Evolutionary conservation across 2,113 vertebrate species (phyloP).

Genomic region (Anolis sagrei): DNA sequence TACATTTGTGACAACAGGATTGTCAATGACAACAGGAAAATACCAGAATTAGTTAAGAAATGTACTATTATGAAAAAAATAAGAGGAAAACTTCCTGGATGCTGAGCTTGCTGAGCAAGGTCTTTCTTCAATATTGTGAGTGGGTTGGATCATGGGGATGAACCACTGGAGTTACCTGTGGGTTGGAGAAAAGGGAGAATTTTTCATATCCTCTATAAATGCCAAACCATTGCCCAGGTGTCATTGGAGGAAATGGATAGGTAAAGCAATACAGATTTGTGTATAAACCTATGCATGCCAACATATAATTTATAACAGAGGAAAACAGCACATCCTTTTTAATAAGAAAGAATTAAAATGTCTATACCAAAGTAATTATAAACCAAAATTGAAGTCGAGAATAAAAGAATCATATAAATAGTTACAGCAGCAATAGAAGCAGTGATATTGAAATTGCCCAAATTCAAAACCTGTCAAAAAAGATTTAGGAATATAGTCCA

Average conservation of each 20-base stretch:
- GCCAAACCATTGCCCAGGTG: not conserved
- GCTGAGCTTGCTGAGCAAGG: too few species aligned
- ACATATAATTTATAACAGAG: slow-evolving; percentile 11
- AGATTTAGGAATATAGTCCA: slow-evolving; percentile 80
- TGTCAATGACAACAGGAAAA: not conserved
- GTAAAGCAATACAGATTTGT: not conserved
- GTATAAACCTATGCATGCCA: not conserved
- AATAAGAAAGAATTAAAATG: slow-evolving; percentile 40
- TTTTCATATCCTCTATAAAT: not conserved
- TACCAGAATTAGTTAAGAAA: too few species aligned
- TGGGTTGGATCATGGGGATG: too few species aligned
- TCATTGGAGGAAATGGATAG: not conserved
- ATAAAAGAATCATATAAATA: slow-evolving; percentile 69
- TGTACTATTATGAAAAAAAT: too few species aligned
- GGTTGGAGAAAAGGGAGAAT: not conserved
- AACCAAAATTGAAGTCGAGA: slow-evolving; percentile 58
- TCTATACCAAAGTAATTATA: slow-evolving; percentile 56
- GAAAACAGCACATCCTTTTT: slow-evolving; percentile 53
- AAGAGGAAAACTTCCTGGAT: too few species aligned
- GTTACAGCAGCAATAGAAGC: slow-evolving; percentile 66
- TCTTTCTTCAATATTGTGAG: too few species aligned
- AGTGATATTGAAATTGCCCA: slow-evolving; percentile 71
- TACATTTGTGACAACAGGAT: not conserved
- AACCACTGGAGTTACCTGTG: not conserved
- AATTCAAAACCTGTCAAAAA: slow-evolving; percentile 78